A percentile compares a stretch with the other conserved stretches of the same genome.
Evolutionary conservation across 2,797 vertebrate genomes (phyloP).

Genomic region (Lepus oiostolus): DNA sequence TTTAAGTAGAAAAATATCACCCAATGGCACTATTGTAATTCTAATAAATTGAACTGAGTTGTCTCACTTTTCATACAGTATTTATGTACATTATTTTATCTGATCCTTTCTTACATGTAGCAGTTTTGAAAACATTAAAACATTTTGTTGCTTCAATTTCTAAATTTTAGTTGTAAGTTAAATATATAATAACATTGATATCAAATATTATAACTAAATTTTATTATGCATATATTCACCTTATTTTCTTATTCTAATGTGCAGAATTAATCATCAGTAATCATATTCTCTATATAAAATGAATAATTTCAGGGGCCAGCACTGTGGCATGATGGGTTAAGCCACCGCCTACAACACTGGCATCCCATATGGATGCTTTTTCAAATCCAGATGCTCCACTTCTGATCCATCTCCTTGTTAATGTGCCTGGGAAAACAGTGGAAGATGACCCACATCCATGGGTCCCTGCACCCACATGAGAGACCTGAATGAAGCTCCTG

Average conservation of each 20-base stretch:
- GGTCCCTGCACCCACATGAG: too few relatives aligned
- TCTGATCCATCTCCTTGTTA: too few relatives aligned
- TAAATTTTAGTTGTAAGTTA: not conserved
- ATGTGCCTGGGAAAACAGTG: too few relatives aligned
- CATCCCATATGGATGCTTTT: too few relatives aligned
- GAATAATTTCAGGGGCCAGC: not conserved
- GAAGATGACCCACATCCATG: too few relatives aligned
- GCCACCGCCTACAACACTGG: too few relatives aligned
- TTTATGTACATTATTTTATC: not conserved
- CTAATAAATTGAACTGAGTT: not conserved
- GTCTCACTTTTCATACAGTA: not conserved
- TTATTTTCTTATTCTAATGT: not conserved
- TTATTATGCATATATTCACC: not conserved
- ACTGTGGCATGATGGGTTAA: not conserved
- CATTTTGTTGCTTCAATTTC: not conserved
- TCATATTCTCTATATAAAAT: not conserved
- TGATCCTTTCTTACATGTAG: not conserved
- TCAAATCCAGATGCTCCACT: too few relatives aligned
- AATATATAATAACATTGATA: not conserved
- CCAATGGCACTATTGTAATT: not conserved
- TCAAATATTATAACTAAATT: not conserved
- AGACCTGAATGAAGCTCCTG: too few relatives aligned
- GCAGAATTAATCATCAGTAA: not conserved
- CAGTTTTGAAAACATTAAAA: not conserved
- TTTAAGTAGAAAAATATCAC: not conserved